These are phyloP conservation scores for Gobiocypris rarus DNA, from an alignment of 2,113 vertebrate genomes.

Conservation along the genomic window DNA sequence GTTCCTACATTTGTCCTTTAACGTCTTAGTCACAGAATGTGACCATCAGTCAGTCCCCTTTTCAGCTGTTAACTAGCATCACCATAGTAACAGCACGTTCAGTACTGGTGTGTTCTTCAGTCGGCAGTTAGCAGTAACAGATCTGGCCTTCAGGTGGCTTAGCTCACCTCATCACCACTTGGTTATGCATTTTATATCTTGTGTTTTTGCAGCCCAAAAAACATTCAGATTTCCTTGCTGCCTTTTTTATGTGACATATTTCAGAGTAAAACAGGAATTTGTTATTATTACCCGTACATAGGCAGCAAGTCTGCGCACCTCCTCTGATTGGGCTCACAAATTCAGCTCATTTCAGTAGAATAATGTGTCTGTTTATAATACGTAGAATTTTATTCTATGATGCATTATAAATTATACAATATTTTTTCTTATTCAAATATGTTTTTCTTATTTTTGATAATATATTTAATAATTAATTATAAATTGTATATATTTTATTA, in stretches of 20 bases:
- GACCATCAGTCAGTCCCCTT: conserved; percentile 14
- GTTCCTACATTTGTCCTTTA: conserved; percentile 9
- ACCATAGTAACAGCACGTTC: conserved; percentile 20
- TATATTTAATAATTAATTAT: too few relatives aligned
- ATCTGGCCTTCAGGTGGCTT: conserved; percentile 6
- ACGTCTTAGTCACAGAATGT: background rate
- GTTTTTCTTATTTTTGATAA: too few relatives aligned
- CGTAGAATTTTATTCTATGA: too few relatives aligned
- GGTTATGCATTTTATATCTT: background rate
- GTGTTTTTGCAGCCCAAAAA: background rate
- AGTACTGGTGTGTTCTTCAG: background rate
- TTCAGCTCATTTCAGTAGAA: too few relatives aligned
- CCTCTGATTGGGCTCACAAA: too few relatives aligned
- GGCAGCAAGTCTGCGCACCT: too few relatives aligned
- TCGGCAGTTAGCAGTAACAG: background rate
- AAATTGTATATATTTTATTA: too few relatives aligned
- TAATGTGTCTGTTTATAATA: too few relatives aligned
- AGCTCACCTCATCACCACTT: background rate
- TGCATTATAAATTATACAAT: too few relatives aligned
- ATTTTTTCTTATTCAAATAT: too few relatives aligned
- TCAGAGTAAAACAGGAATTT: background rate
- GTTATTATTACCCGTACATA: too few relatives aligned
- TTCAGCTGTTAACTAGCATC: conserved; percentile 15
- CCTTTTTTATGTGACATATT: background rate
- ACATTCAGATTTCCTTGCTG: background rate